Base-by-base conservation (phyloP, 2,888 invertebrate genomes). In the Pyrrhosoma nymphula region DNA sequence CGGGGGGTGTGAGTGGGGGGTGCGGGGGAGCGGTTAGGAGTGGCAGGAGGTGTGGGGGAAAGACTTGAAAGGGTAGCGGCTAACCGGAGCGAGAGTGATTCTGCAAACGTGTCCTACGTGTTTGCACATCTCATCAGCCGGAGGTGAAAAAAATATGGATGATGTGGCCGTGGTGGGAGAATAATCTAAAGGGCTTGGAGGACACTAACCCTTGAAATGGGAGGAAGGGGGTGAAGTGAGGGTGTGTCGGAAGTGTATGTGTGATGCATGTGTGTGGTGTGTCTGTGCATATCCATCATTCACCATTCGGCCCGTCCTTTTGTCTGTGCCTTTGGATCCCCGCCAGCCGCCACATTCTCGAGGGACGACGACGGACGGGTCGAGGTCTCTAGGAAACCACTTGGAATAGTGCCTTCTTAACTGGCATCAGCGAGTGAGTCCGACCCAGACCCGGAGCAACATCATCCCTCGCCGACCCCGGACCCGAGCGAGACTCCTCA, bases 301-400 rank as follows among this genome's bases (percentile, higher is more conserved):
- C 91, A 39, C 93, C 93, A 26, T 69, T 47, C 55, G 93, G 60
- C 39, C 69, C 47, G 39, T 12, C 47, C 93, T 63, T 47, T 93
- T 69, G 93, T 93, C 93, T 47, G 63, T 18, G 35, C 91, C 12
- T 60, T 91, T 91, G 91, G 93, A 93, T 69, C 69, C 93, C 47
- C 93, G 93, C 93, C 93, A 93, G 93, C 30, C 93, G 26, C 30
- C 93, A 47, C 93, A 26, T n/a, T 55, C 93, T 26, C 69, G 69
- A 69, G 91, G 60, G 60, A 8, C 56, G 56, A 56, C 60, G 56
- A 56, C 20, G 30, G 56, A n/a, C 91, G 91, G 56, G 93, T 93
- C 93, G 69, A 93, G 93, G 93, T 93, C 93, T 93, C 93, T 47
- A 47, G 63, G 39, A 91, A 93, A 93, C 69, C 93, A 93, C 93